Base-by-base conservation (phyloP, 2,797 vertebrate genomes). In the Trichosurus vulpecula region DNA sequence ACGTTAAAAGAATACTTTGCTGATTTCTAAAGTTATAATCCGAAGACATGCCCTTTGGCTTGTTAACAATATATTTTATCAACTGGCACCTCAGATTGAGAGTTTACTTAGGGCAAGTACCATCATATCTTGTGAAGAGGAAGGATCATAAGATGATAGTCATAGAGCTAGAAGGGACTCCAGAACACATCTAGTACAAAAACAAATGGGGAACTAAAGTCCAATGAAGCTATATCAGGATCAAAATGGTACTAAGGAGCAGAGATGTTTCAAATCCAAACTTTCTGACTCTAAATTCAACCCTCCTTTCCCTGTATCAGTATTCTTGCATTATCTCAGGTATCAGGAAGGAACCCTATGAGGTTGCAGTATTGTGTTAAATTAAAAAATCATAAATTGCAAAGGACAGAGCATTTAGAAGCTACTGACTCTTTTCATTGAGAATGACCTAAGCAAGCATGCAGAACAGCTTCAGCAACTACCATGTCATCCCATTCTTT, bases 1-100 rank as follows among this genome's bases (percentile, higher is more conserved):
- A 27, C 27, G 1, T 87, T 87, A 87, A 87, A 27, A 54, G 92
- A 92, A 91, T 5, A 10, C 41, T 94, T 96, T 94, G 61, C 90
- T 96, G 81, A 93, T 30, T 91, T 95, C 95, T 52, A 92, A 53
- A 58, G 74, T 95, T 52, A 95, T 96, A 95, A 96, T 94, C 89
- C 31, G 95, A 97, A 93, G 91, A 90, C 29, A 1, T 4, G 1
- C 54, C 41, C 92, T 95, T 95, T 54, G 35, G 35, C 74, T 90
- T 91, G 57, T 91, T 92, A 92, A 55, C 58, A 35, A 52, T 92
- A 6, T 93, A 66, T 52, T 95, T 96, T 91, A 89, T n/a, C 93
- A 96, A 81, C 89, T 93, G 96, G 52, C 10, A n/a, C 92, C 92
- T 95, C 93, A 66, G 41, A 51, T 89, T 57, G n/a, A 51, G 89